Evolutionary conservation across 2,797 vertebrate genomes (phyloP).

Genomic region (Stomatorhinus walkeri): DNA sequence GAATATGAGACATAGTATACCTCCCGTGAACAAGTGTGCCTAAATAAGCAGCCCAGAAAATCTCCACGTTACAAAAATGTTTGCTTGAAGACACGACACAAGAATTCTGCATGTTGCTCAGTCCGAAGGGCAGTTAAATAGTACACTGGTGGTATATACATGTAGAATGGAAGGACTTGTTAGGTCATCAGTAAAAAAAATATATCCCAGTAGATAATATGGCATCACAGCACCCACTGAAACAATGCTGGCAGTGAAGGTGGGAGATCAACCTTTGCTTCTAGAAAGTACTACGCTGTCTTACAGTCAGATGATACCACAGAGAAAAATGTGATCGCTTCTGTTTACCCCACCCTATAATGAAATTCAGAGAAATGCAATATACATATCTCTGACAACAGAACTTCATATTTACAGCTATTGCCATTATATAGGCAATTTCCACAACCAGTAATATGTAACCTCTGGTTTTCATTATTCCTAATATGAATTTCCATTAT

Average conservation of each 20-base stretch:
- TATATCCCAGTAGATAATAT: not conserved
- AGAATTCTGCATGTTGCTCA: not conserved
- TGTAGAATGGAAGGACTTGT: not conserved
- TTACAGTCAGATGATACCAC: not conserved
- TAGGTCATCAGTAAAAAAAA: constrained; percentile 3
- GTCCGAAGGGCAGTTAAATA: not conserved
- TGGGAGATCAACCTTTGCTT: not conserved
- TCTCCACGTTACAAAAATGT: constrained; percentile 23
- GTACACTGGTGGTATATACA: not conserved
- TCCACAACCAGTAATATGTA: not conserved
- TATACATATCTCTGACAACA: not conserved
- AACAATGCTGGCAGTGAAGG: not conserved
- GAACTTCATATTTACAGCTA: not conserved
- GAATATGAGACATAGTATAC: not conserved
- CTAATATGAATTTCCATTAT: not conserved
- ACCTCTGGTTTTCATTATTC: not conserved
- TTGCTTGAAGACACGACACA: constrained; percentile 9
- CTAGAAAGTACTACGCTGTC: not conserved
- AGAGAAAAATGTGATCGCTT: not conserved
- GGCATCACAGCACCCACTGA: not conserved
- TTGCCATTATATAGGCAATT: not conserved
- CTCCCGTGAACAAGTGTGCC: not conserved
- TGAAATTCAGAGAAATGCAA: not conserved
- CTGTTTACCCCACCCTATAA: not conserved
- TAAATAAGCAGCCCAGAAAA: not conserved